Conservation (phyloP, 2,888 invertebrate genomes). For the Philereme transversata region DNA sequence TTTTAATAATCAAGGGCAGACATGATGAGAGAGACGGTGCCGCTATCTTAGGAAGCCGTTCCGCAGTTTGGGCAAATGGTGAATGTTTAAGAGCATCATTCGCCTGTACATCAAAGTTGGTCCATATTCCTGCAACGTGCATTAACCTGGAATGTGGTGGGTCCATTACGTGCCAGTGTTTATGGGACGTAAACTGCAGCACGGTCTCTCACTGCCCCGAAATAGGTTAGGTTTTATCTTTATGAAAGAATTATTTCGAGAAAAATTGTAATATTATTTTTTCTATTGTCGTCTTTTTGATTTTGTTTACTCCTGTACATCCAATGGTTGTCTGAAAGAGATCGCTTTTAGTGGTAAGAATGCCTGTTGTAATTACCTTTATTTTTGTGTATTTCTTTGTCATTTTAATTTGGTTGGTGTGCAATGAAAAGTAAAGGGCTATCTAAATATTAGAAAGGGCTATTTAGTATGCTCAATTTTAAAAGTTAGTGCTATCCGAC, state of each 20-base stretch:
- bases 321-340: too few species aligned
- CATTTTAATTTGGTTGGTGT: too few species aligned
- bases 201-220: slow-evolving; percentile 23
- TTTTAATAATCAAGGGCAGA: too few species aligned
- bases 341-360: too few species aligned
- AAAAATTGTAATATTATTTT: slow-evolving; percentile 2
- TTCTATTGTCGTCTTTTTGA: background rate
- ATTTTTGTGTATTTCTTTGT: too few species aligned
- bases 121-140: slow-evolving; percentile 33
- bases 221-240: slow-evolving; percentile 30
- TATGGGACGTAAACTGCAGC: slow-evolving; percentile 43
- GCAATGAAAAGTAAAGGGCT: too few species aligned
- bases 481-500: too few species aligned
- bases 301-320: too few species aligned
- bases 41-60: slow-evolving; percentile 16
- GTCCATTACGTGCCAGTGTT: slow-evolving; percentile 48
- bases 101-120: slow-evolving; percentile 29
- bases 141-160: slow-evolving; percentile 43
- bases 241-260: slow-evolving; percentile 17
- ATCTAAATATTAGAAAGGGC: too few species aligned
- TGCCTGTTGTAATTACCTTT: too few species aligned
- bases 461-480: too few species aligned
- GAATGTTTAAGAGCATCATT: slow-evolving; percentile 24
- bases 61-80: slow-evolving; percentile 10
- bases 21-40: too few species aligned